A percentile compares a stretch with the other conserved stretches of the same genome.
Evolutionary conservation across 1,140 invertebrate species (phyloP).

Genomic region (Zaprionus davidi): DNA sequence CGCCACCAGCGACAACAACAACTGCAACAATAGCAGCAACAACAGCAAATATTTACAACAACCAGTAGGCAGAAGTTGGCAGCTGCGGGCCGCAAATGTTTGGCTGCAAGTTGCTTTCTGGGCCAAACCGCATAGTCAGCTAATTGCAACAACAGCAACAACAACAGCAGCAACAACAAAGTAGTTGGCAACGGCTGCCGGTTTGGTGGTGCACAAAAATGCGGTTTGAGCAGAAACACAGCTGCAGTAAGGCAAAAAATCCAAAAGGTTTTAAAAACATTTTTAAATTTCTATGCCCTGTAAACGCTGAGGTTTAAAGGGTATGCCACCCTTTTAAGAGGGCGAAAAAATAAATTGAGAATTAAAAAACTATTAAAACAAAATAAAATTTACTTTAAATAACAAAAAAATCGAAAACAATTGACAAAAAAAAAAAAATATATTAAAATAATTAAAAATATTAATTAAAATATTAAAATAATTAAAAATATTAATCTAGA

Average conservation of each 20-base stretch:
- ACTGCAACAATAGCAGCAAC: constrained; percentile 4
- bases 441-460: too few relatives aligned
- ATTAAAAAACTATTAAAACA: not conserved
- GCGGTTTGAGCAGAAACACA: constrained; percentile 58
- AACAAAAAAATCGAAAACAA: not conserved
- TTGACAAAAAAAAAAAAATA: not conserved
- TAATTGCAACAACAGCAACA: constrained; percentile 78
- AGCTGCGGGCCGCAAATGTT: constrained; percentile 57
- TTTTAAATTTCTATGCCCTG: constrained; percentile 19
- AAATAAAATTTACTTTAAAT: not conserved
- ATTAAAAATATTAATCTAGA: too few relatives aligned
- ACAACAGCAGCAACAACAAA: not conserved
- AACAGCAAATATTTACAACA: constrained; percentile 8
- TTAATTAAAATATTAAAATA: not conserved
- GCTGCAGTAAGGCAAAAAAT: constrained; percentile 31
- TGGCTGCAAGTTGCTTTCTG: constrained; percentile 73
- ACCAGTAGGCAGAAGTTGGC: constrained; percentile 42
- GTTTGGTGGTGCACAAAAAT: constrained; percentile 56
- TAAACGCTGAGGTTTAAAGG: not conserved
- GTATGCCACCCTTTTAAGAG: not conserved
- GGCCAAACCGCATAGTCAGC: constrained; percentile 75
- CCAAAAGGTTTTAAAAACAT: not conserved
- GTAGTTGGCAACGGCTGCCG: constrained; percentile 40
- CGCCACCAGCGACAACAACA: constrained; percentile 33
- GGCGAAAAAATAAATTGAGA: not conserved